Base-by-base conservation (phyloP, 2,113 vertebrate species). In the Ammodytes marinus region DNA sequence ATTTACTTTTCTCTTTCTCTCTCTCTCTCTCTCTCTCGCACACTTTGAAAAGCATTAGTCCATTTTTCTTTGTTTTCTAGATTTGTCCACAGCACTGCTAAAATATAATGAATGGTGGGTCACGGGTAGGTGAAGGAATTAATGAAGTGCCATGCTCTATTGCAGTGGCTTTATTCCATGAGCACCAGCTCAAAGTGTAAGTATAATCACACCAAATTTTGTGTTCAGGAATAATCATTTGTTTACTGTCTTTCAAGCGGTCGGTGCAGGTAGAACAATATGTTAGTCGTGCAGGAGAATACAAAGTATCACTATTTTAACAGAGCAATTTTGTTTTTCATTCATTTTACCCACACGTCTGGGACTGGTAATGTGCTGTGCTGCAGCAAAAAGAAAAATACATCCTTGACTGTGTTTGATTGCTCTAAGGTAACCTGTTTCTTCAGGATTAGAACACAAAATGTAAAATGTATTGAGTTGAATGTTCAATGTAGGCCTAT, bases 181-280 rank as follows among this genome's bases (percentile, higher is more conserved):
- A 27, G 27, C 27, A 27, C 27, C 27, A 27, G 27, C 27, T 27
- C 27, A 27, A 27, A 27, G 27, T 27, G 27, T 27, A 27, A 27
- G 27, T 27, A 27, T 27, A 27, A 27, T 27, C 27, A 27, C 27
- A 27, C 27, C 27, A 27, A 27, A 27, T 67, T 12, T 66, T 1
- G 39, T 57, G 40, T 39, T 35, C 15, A 17, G 57, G 43, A 35
- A 52, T 35, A 27, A 4, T 57, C 8, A 37, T 10, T 49, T 55
- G 13, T 37, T 61, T 54, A n/a, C 67, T 47, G 50, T 47, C 43
- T 64, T 57, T 55, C 49, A 78, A 35, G 66, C 61, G 67, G 45
- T 39, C 2, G 2, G 43, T 35, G 49, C 8, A 17, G 49, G 69
- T 47, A 59, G 14, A 68, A 49, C 55, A 13, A 47, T 47, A 52